phyloP scores from a whole-genome alignment of 2,113 vertebrate genomes.

The Nymphicus hollandicus region DNA sequence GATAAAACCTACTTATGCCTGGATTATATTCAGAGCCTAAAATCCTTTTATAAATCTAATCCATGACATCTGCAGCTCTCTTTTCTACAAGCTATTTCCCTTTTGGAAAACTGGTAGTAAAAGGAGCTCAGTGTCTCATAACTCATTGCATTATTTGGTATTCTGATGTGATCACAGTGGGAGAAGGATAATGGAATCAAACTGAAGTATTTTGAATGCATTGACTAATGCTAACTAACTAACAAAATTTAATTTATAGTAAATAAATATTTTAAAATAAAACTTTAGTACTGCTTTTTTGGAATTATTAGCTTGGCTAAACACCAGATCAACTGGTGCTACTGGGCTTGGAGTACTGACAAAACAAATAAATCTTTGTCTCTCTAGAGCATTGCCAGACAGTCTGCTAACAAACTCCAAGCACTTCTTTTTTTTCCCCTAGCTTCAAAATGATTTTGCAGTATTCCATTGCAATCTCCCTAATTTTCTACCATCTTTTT shows the following conservation, averaged over 20 bases:
- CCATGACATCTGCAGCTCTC: neutral
- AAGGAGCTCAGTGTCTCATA: neutral
- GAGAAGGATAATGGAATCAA: neutral
- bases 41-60: conserved; percentile 1
- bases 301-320: neutral
- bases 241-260: neutral
- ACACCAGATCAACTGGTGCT: neutral
- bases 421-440: neutral
- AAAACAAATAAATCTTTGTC: neutral
- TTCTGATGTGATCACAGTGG: neutral
- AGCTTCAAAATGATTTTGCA: neutral
- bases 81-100: neutral
- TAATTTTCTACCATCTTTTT: neutral
- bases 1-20: neutral
- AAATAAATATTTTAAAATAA: neutral
- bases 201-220: neutral
- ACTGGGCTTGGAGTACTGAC: neutral
- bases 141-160: neutral
- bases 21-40: conserved; percentile 2
- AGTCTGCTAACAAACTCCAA: neutral
- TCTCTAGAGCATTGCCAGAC: neutral
- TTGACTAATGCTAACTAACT: neutral
- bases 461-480: neutral
- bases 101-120: neutral
- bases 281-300: neutral